These are phyloP conservation scores for Prunella strophiata DNA, from an alignment of 2,797 vertebrate genomes.

Conservation along the genomic window DNA sequence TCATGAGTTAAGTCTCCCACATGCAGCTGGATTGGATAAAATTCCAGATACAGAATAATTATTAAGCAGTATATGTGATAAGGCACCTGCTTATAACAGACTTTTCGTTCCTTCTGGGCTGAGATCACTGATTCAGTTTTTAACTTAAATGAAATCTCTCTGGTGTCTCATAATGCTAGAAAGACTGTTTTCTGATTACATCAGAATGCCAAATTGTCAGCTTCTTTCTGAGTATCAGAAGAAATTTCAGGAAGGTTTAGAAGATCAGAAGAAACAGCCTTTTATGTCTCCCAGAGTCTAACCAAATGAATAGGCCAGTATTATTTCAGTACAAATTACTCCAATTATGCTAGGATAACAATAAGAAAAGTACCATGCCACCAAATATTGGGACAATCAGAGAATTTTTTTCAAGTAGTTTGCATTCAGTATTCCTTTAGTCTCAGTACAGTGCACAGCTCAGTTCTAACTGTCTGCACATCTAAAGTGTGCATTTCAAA, in stretches of 20 bases:
- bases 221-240: background rate
- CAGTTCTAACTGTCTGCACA: background rate
- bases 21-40: background rate
- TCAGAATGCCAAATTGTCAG: background rate
- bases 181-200: background rate
- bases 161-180: background rate
- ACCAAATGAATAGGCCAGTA: background rate
- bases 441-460: background rate
- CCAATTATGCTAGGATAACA: background rate
- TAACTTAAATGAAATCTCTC: background rate
- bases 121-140: background rate
- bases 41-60: background rate
- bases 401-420: background rate
- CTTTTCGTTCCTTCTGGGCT: background rate
- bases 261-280: background rate
- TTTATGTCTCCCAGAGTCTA: background rate
- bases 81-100: background rate
- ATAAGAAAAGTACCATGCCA: background rate
- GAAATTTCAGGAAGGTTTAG: background rate
- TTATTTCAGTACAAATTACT: background rate
- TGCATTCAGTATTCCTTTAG: background rate
- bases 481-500: background rate
- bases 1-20: background rate
- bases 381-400: background rate
- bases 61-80: accelerated